These are phyloP conservation scores for Cydia amplana DNA, from an alignment of 1,140 invertebrate species.

Conservation along the genomic window DNA sequence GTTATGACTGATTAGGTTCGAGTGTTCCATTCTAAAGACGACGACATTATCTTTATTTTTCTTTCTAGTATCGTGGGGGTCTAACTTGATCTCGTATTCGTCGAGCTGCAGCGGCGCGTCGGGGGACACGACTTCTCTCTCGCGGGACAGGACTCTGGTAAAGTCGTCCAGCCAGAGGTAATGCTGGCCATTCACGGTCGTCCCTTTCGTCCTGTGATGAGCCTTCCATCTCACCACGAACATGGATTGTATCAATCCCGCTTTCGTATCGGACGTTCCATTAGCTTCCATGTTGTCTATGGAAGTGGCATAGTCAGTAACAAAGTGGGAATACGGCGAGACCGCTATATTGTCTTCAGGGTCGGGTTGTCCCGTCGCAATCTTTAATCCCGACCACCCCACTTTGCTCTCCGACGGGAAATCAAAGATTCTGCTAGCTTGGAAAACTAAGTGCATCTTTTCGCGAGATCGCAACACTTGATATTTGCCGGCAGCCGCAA, in stretches of 20 bases:
- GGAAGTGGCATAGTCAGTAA: slow-evolving; percentile 59
- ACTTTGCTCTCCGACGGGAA: slow-evolving; percentile 54
- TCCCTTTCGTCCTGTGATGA: slow-evolving; percentile 61
- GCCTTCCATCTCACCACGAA: slow-evolving; percentile 80
- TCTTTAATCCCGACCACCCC: slow-evolving; percentile 61
- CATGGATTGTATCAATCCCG: slow-evolving; percentile 71
- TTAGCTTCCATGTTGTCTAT: slow-evolving; percentile 45
- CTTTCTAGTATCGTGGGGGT: slow-evolving; percentile 49
- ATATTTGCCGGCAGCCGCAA: slow-evolving; percentile 47
- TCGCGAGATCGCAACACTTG: slow-evolving; percentile 62
- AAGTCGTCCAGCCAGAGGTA: slow-evolving; percentile 76
- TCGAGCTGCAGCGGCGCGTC: slow-evolving; percentile 50
- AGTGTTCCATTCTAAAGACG: slow-evolving; percentile 78
- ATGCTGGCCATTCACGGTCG: slow-evolving; percentile 77
- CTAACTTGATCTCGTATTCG: slow-evolving; percentile 52
- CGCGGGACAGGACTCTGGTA: slow-evolving; percentile 56
- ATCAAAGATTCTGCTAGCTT: slow-evolving; percentile 57
- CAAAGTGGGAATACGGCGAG: slow-evolving; percentile 69
- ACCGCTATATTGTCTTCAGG: slow-evolving; percentile 49
- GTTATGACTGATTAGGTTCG: slow-evolving; percentile 76
- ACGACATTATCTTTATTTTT: slow-evolving; percentile 69
- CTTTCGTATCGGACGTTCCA: slow-evolving; percentile 39
- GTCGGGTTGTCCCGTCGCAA: slow-evolving; percentile 52
- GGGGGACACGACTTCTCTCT: slow-evolving; percentile 44
- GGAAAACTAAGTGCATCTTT: slow-evolving; percentile 67